phyloP scores from a whole-genome alignment of 1,140 invertebrate genomes.

The Hycleus cichorii region DNA sequence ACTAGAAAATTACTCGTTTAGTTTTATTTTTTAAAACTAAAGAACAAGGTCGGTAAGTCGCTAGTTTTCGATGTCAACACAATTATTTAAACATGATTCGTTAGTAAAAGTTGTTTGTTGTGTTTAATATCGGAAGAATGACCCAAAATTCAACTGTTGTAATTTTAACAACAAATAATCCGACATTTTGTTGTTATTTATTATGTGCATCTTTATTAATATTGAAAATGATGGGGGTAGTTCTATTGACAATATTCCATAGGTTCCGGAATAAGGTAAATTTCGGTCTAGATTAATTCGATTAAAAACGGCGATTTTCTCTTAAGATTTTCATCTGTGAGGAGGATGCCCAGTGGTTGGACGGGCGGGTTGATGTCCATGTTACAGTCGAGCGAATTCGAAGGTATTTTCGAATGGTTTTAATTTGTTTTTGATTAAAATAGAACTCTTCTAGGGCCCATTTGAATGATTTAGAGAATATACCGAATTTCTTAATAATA shows the following conservation, averaged over 20 bases:
- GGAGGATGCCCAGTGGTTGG: slow-evolving; percentile 20
- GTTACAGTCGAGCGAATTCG: slow-evolving; percentile 25
- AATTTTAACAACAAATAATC: slow-evolving; percentile 1
- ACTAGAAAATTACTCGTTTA: no score
- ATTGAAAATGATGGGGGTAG: slow-evolving; percentile 22
- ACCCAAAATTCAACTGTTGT: background rate
- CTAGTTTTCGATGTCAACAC: no score
- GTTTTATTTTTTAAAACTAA: no score
- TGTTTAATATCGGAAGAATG: no score
- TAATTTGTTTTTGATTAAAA: background rate
- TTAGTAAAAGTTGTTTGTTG: no score
- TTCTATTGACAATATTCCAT: slow-evolving; percentile 21
- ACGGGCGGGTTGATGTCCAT: slow-evolving; percentile 14
- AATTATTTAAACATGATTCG: no score
- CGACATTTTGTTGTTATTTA: slow-evolving; percentile 7
- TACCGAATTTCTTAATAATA: slow-evolving; percentile 43
- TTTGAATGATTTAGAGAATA: slow-evolving; percentile 48
- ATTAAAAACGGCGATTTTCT: background rate
- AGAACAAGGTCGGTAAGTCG: no score
- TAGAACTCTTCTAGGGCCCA: slow-evolving; percentile 39
- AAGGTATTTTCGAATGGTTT: slow-evolving; percentile 14
- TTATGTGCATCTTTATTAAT: slow-evolving; percentile 14
- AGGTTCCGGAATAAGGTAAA: slow-evolving; percentile 24
- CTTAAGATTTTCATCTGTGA: slow-evolving; percentile 24
- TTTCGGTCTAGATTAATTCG: background rate